Conservation (phyloP, 2,888 invertebrate species). For the Epirrita christyi region DNA sequence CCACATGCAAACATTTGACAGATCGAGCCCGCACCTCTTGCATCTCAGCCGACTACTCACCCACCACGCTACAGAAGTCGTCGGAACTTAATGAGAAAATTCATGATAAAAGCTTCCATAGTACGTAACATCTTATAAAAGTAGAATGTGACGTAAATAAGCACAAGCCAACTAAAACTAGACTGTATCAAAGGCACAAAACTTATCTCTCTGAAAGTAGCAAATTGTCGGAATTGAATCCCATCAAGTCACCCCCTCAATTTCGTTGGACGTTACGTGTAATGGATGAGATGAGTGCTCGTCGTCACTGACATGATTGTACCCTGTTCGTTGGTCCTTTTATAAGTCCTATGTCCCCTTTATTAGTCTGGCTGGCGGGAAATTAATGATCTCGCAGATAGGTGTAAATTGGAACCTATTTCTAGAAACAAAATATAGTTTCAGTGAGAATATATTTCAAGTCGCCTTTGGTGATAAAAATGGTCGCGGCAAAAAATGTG, state of each 20-base stretch:
- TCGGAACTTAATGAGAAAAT: too few species aligned
- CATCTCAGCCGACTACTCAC: too few species aligned
- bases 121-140: too few species aligned
- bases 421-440: conserved; percentile 7
- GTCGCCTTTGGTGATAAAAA: conserved; percentile 8
- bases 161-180: conserved; percentile 22
- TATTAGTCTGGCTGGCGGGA: conserved; percentile 28
- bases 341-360: conserved; percentile 28
- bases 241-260: conserved; percentile 43
- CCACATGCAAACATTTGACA: too few species aligned
- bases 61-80: too few species aligned
- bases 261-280: conserved; percentile 43
- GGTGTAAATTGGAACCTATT: conserved; percentile 16
- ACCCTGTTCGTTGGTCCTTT: conserved; percentile 35
- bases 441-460: conserved; percentile 10
- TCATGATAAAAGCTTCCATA: too few species aligned
- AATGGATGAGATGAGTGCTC: conserved; percentile 44
- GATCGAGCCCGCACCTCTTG: too few species aligned
- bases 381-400: conserved; percentile 23
- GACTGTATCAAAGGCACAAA: conserved; percentile 35
- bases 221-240: conserved; percentile 43
- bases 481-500: conserved; percentile 1
- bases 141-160: conserved; percentile 9
- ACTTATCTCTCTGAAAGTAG: conserved; percentile 40
- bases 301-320: conserved; percentile 40